Conservation (phyloP, 2,888 invertebrate species). For the Drosophila pseudotakahashii region DNA sequence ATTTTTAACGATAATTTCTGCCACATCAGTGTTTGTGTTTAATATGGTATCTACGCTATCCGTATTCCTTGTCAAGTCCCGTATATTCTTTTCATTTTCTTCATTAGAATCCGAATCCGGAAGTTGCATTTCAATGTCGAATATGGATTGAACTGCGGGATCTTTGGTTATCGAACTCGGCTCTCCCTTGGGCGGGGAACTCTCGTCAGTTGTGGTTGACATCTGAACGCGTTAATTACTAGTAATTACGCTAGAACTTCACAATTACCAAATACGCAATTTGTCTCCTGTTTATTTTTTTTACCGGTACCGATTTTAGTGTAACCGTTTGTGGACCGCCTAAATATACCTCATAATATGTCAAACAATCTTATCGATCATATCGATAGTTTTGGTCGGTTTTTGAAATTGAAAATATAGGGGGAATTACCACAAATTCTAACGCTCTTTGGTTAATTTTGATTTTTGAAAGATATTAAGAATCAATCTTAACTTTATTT, state of each 20-base stretch:
- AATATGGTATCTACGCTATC: not conserved
- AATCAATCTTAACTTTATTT: too few species aligned
- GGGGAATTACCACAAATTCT: too few species aligned
- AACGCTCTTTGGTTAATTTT: too few species aligned
- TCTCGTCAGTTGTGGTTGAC: conserved; percentile 1
- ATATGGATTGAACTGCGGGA: not conserved
- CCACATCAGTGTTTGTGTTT: not conserved
- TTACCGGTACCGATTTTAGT: conserved; percentile 8
- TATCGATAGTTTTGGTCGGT: not conserved
- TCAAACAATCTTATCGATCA: not conserved
- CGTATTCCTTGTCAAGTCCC: not conserved
- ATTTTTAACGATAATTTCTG: not conserved
- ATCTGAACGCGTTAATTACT: not conserved
- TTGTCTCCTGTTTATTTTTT: not conserved
- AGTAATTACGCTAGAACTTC: not conserved
- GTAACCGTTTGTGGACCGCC: conserved; percentile 1
- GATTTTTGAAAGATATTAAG: too few species aligned
- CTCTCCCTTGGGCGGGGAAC: not conserved
- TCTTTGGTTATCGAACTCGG: not conserved
- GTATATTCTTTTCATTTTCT: not conserved
- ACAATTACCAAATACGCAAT: conserved; percentile 4
- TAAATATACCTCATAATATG: not conserved
- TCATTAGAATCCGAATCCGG: not conserved
- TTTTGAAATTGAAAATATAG: not conserved
- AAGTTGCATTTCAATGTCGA: conserved; percentile 3